Evolutionary conservation across 2,113 vertebrate genomes (phyloP).

Genomic region (Cephalopholis sonnerati): DNA sequence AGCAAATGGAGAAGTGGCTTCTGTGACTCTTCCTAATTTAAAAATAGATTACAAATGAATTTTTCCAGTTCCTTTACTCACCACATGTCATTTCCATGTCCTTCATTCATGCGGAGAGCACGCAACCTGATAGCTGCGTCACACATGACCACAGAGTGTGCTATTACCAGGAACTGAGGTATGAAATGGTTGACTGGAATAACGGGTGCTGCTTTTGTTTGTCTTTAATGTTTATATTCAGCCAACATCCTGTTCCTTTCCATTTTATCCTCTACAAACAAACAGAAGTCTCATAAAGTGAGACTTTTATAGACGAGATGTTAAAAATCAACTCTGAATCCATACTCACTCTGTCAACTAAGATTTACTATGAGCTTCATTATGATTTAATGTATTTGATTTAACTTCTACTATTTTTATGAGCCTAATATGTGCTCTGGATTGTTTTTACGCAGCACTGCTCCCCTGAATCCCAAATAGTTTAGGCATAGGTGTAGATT

Average conservation of each 20-base stretch:
- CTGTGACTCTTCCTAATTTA: constrained; percentile 35
- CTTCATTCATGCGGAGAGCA: neutral
- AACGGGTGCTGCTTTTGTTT: neutral
- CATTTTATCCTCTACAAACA: neutral
- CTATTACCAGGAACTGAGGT: neutral
- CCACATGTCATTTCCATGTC: neutral
- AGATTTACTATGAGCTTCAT: too few species aligned
- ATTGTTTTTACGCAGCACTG: neutral
- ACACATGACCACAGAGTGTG: neutral
- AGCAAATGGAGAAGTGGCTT: constrained; percentile 20
- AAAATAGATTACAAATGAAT: constrained; percentile 9
- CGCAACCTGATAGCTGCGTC: neutral
- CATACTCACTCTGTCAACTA: neutral
- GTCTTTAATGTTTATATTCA: neutral
- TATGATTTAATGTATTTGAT: neutral
- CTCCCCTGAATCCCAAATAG: neutral
- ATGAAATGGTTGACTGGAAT: neutral
- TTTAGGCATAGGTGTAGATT: too few species aligned
- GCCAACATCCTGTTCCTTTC: neutral
- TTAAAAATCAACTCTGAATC: neutral
- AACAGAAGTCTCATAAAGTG: neutral
- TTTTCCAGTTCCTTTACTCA: constrained; percentile 51
- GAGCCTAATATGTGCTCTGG: neutral
- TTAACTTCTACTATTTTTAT: neutral
- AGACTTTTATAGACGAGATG: neutral